Evolutionary conservation across 2,888 invertebrate species (phyloP).

Genomic region (Orchestes rusci): DNA sequence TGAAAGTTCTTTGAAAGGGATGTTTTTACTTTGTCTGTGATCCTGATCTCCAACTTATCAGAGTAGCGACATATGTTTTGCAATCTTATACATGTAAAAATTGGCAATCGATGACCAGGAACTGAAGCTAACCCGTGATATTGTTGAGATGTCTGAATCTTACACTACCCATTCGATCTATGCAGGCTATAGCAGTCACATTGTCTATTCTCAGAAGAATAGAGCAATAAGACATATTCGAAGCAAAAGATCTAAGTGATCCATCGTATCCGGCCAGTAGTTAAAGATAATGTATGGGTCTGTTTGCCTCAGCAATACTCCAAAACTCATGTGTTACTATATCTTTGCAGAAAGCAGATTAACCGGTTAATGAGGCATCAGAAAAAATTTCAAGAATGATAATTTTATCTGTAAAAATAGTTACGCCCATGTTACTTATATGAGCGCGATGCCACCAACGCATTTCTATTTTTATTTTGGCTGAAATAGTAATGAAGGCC

Average conservation of each 20-base stretch:
- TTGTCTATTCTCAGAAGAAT: conserved; percentile 10
- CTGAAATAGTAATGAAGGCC: neutral
- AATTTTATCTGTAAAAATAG: conserved; percentile 5
- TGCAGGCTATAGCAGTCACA: neutral
- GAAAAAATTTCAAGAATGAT: conserved; percentile 10
- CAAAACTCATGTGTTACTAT: conserved; percentile 3
- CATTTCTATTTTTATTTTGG: conserved; percentile 6
- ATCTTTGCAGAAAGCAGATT: conserved; percentile 7
- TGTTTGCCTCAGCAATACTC: neutral
- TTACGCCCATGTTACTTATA: conserved; percentile 6
- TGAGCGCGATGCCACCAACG: conserved; percentile 12
- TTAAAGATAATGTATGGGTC: conserved; percentile 9
- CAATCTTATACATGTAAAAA: conserved; percentile 4
- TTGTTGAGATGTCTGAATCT: conserved; percentile 3
- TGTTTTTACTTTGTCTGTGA: conserved; percentile 7
- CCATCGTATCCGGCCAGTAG: neutral
- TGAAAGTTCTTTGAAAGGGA: conserved; percentile 8
- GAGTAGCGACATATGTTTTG: conserved; percentile 3
- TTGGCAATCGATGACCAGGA: conserved; percentile 8
- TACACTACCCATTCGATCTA: conserved; percentile 10
- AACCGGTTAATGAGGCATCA: conserved; percentile 13
- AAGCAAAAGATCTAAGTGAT: conserved; percentile 6
- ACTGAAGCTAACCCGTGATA: conserved; percentile 6
- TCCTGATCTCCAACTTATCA: conserved; percentile 8
- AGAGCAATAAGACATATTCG: neutral